Evolutionary conservation across 2,797 vertebrate genomes (phyloP), one percentile per base, ranked within the genome.

Genomic region (Chelon labrosus): DNA sequence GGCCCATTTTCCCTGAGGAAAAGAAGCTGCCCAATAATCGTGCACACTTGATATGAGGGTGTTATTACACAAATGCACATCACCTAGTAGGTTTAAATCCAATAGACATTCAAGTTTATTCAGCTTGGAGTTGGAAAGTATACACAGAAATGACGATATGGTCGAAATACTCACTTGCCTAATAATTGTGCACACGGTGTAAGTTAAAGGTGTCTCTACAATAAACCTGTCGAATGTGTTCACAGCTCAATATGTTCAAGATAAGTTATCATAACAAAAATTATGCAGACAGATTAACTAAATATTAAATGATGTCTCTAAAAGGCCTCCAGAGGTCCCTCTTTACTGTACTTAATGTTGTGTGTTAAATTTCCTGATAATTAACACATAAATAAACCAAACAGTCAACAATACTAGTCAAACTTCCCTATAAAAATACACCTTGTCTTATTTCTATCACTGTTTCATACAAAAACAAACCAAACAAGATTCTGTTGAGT

Each of bases 231-330:
- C 42, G 1, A 8, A 35, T 8, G 31, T 27, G 25, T 27, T 27
- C 25, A 27, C 25, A 27, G 25, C 25, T 27, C 25, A 27, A 27
- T 27, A 27, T 27, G 4, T 27, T 27, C n/a, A 49, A 49, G n/a
- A 9, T 20, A 49, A 49, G n/a, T n/a, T 37, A 25, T 54, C n/a
- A 49, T 50, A 12, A 14, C 1, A 68, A 52, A 20, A 46, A 75
- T 47, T 49, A 7, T 64, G 10, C 10, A 20, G 12, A 20, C 14
- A 69, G 25, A 37, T 38, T 6, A 27, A 50, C 20, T 44, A 0
- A 14, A 59, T 14, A 16, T 38, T 1, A 44, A 31, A 12, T 14
- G 11, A 50, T 22, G 7, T 41, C 10, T 73, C 9, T 52, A n/a
- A 51, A 19, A 38, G 10, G 13, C 4, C 58, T 16, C 25, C 51